A percentile compares a stretch with the other conserved stretches of the same genome.
Conservation (phyloP, 2,113 vertebrate genomes). For the cat (Felis catus) region DNA sequence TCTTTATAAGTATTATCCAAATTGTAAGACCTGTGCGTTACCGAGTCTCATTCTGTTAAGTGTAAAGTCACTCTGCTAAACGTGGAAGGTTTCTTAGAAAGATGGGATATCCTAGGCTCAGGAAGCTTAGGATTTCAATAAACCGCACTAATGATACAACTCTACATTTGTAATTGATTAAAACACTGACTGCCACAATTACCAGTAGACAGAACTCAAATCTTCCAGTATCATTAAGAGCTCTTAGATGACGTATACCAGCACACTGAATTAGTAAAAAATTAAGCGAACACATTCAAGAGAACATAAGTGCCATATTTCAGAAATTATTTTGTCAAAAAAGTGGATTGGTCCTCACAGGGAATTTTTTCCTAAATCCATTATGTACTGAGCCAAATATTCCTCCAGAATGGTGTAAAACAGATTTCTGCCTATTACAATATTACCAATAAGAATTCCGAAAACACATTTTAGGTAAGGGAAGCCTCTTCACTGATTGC, state of each 20-base stretch:
- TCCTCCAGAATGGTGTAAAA: not conserved
- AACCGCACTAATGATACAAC: not conserved
- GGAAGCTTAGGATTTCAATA: not conserved
- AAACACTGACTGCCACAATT: not conserved
- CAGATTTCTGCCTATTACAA: not conserved
- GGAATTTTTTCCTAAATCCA: not conserved
- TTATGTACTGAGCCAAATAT: not conserved
- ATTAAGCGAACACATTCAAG: not conserved
- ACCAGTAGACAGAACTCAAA: not conserved
- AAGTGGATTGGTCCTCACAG: not conserved
- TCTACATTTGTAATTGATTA: not conserved
- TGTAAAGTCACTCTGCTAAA: not conserved
- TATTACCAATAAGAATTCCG: not conserved
- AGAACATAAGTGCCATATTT: not conserved
- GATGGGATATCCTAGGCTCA: not conserved
- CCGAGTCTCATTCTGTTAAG: not conserved
- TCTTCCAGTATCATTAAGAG: not conserved
- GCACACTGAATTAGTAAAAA: not conserved
- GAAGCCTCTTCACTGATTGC: not conserved
- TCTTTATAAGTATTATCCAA: not conserved
- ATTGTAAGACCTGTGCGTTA: not conserved
- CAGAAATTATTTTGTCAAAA: constrained; percentile 4
- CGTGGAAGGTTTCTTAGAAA: not conserved
- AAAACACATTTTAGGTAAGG: not conserved
- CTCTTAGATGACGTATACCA: not conserved